Conservation (phyloP, 2,888 invertebrate species). For the Agriopis aurantiaria region DNA sequence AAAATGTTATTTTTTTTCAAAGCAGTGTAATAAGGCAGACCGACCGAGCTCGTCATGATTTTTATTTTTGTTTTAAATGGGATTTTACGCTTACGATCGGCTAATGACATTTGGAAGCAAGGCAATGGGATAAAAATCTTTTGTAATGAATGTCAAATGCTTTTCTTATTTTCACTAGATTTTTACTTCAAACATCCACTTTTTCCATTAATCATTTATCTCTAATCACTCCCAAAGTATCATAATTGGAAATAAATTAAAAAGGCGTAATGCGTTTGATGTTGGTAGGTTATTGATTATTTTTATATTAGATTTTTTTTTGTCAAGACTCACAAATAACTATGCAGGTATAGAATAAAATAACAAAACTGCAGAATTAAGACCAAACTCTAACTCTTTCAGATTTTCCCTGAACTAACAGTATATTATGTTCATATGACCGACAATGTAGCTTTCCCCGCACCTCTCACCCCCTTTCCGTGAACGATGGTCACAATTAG, state of each 20-base stretch:
- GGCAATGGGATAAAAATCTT: background rate
- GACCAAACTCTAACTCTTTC: too few relatives aligned
- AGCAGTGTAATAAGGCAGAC: constrained; percentile 41
- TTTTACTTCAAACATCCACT: background rate
- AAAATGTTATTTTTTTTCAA: constrained; percentile 44
- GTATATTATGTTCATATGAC: too few relatives aligned
- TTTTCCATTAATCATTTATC: too few relatives aligned
- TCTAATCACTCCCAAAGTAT: too few relatives aligned
- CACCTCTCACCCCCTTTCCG: constrained; percentile 8
- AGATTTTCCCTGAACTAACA: too few relatives aligned
- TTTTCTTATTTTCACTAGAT: background rate
- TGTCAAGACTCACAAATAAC: too few relatives aligned
- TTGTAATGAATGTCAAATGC: background rate
- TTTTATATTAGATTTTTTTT: too few relatives aligned
- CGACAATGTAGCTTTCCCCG: background rate
- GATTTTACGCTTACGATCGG: constrained; percentile 16
- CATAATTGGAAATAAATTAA: too few relatives aligned
- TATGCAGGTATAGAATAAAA: too few relatives aligned
- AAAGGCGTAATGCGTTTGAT: too few relatives aligned
- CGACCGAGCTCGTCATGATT: constrained; percentile 33
- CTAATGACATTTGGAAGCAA: constrained; percentile 17
- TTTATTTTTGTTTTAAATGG: constrained; percentile 13
- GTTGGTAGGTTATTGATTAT: too few relatives aligned
- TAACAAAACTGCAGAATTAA: too few relatives aligned
- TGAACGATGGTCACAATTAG: constrained; percentile 61